These are phyloP conservation scores for Cheiracanthium punctorium DNA, from an alignment of 2,888 invertebrate species.

Conservation along the genomic window DNA sequence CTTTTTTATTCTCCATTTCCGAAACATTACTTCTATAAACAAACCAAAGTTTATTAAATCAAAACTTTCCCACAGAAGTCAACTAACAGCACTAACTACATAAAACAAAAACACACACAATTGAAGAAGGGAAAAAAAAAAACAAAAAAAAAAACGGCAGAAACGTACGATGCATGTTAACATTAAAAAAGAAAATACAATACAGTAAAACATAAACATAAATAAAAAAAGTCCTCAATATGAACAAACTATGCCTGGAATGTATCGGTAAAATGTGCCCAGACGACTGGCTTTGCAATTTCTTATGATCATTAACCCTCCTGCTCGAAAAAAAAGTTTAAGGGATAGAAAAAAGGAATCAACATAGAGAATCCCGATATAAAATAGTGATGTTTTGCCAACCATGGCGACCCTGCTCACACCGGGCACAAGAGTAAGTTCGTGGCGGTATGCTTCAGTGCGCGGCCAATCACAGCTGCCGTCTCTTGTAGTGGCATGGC, in stretches of 20 bases:
- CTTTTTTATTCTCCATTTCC: no score
- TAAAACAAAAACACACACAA: no score
- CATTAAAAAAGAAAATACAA: no score
- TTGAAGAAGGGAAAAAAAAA: no score
- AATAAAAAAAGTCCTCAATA: no score
- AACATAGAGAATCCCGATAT: neutral
- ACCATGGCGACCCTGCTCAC: neutral
- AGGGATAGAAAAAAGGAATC: neutral
- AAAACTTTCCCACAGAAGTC: no score
- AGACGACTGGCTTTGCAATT: neutral
- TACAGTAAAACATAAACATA: no score
- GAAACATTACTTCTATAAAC: no score
- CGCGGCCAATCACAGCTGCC: conserved; percentile 54
- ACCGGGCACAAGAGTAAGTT: conserved; percentile 15
- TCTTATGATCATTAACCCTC: neutral
- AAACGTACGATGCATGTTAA: neutral
- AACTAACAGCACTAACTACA: no score
- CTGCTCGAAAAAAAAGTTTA: neutral
- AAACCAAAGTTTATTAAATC: no score
- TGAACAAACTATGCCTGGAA: neutral
- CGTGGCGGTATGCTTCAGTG: conserved; percentile 47
- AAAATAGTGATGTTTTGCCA: neutral
- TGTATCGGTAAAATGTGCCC: conserved; percentile 5
- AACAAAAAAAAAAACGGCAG: neutral
- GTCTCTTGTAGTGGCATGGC: conserved; percentile 23